phyloP scores from a whole-genome alignment of 2,888 invertebrate species.

The Archips crataeganus region DNA sequence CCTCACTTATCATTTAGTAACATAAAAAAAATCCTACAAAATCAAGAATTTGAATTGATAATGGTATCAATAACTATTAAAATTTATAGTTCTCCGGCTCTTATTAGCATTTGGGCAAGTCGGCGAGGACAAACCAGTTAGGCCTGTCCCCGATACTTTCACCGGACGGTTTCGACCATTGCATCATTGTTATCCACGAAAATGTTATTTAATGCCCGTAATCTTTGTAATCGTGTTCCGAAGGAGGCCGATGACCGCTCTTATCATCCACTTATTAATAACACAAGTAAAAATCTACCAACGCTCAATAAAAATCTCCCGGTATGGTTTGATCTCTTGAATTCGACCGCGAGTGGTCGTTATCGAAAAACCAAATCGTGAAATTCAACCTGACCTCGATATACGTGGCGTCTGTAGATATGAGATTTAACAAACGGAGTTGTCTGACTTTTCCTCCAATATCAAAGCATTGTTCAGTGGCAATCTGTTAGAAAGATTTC shows the following conservation, averaged over 20 bases:
- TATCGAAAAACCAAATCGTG: conserved; percentile 44
- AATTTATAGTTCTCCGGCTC: conserved; percentile 15
- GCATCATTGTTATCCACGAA: conserved; percentile 53
- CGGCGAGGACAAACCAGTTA: conserved; percentile 49
- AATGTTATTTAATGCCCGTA: conserved; percentile 48
- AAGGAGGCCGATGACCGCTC: conserved; percentile 41
- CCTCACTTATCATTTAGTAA: neutral
- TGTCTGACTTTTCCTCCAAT: conserved; percentile 47
- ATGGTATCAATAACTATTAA: conserved; percentile 2
- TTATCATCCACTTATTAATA: conserved; percentile 35
- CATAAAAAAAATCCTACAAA: neutral
- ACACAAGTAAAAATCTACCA: conserved; percentile 18
- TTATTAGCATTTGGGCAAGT: conserved; percentile 32
- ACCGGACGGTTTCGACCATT: conserved; percentile 51
- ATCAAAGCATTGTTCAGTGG: conserved; percentile 20
- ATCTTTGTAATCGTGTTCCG: conserved; percentile 31
- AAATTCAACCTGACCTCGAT: conserved; percentile 51
- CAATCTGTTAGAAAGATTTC: conserved; percentile 4
- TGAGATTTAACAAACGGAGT: conserved; percentile 52
- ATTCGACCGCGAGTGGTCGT: conserved; percentile 10
- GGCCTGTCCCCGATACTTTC: conserved; percentile 57
- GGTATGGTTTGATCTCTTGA: conserved; percentile 30
- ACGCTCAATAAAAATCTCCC: conserved; percentile 18
- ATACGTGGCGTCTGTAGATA: conserved; percentile 48
- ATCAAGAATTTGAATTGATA: conserved; percentile 10